Percentiles rank a stretch among this genome's conserved stretches.
These are phyloP conservation scores for Taphrorychus bicolor DNA, from an alignment of 2,888 invertebrate genomes.

Conservation along the genomic window DNA sequence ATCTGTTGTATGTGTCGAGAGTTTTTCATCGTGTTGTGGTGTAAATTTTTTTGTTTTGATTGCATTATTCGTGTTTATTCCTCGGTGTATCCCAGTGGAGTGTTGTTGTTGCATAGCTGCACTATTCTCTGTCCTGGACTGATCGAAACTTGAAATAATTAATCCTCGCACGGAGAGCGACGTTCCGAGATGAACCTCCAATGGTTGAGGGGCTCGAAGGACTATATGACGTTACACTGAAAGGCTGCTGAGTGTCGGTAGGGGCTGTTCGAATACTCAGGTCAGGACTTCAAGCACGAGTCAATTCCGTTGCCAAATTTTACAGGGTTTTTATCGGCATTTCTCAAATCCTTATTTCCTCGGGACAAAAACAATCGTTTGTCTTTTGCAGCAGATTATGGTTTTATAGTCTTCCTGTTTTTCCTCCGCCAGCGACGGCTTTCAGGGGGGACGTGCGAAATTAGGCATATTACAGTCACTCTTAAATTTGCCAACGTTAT, in stretches of 20 bases:
- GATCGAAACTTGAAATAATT: too few species aligned
- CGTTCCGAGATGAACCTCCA: conserved; percentile 23
- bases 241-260: conserved; percentile 13
- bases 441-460: not conserved
- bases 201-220: conserved; percentile 20
- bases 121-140: too few species aligned
- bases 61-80: too few species aligned
- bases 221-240: conserved; percentile 26
- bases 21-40: too few species aligned
- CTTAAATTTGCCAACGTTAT: not conserved
- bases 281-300: conserved; percentile 34
- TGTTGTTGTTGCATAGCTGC: too few species aligned
- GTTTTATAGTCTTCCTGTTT: conserved; percentile 20
- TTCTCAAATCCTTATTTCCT: conserved; percentile 28
- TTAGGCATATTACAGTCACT: not conserved
- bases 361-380: conserved; percentile 27
- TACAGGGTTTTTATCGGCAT: conserved; percentile 26
- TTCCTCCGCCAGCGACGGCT: not conserved
- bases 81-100: too few species aligned
- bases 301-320: conserved; percentile 29
- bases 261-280: conserved; percentile 34
- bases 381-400: conserved; percentile 30
- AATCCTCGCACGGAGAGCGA: conserved; percentile 26
- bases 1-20: too few species aligned
- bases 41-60: too few species aligned